Base-by-base conservation (phyloP, 53 echinoderm and acorn worm genomes). In the Echinarachnius parma region DNA sequence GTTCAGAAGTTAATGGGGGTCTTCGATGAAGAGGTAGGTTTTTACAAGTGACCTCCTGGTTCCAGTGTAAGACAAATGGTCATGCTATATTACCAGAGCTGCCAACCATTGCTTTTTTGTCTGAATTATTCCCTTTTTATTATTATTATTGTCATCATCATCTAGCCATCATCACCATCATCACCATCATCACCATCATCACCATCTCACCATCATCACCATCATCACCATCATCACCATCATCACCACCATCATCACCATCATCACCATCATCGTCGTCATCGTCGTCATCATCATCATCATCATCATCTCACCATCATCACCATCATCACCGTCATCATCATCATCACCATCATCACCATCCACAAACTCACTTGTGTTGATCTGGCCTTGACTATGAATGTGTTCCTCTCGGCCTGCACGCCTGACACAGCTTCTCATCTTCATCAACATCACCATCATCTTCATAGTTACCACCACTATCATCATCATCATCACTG, bases 21-120 rank as follows among this genome's bases (percentile, higher is more conserved):
- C 28, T 53, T 89, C 25, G 70, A 89, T 2, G 34, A 82, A 62
- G 84, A 84, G 47, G 89, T 77, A 35, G 57, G 54, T 24, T 49
- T 9, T 39, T n/a, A n/a, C n/a, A n/a, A n/a, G n/a, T n/a, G n/a
- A n/a, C n/a, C n/a, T n/a, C n/a, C n/a, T n/a, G n/a, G n/a, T n/a
- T n/a, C n/a, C n/a, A n/a, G n/a, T n/a, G n/a, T n/a, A n/a, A n/a
- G n/a, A n/a, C n/a, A n/a, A n/a, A n/a, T n/a, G n/a, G n/a, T n/a
- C n/a, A n/a, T n/a, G n/a, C n/a, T n/a, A n/a, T n/a, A n/a, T n/a
- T n/a, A n/a, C n/a, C n/a, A n/a, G n/a, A n/a, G n/a, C n/a, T n/a
- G n/a, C n/a, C n/a, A n/a, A n/a, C n/a, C n/a, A n/a, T n/a, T n/a
- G n/a, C n/a, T n/a, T n/a, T n/a, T n/a, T n/a, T n/a, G n/a, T n/a